Evolutionary conservation across 2,888 invertebrate genomes (phyloP), one percentile per base, ranked within the genome.

Genomic region (Chloromyia formosa): DNA sequence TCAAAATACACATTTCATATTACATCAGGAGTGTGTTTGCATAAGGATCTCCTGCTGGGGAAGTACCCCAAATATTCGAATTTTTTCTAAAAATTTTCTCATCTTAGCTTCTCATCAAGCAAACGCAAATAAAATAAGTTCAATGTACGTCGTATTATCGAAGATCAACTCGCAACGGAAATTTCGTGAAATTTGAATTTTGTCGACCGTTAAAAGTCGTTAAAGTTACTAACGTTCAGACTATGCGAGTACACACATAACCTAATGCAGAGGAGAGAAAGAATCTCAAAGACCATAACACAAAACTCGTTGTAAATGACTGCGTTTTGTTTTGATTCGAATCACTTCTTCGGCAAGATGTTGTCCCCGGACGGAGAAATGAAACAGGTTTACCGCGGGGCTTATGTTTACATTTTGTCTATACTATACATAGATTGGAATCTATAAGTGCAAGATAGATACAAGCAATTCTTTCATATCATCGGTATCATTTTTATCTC

Each of bases 371-470:
- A 56, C 49, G 14, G 4, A n/a, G 10, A 12, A 45, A 5, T 22
- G 56, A 71, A 71, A 71, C 71, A 71, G 71, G 71, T 71, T 71
- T 71, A 69, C 54, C 20, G 53, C 27, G 54, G 16, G 27, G 53
- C 54, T 54, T 27, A n/a, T 40, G 49, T 20, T 66, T 66, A 66
- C 22, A 20, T 20, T 49, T 35, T 20, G 22, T 14, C 49, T 22
- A 66, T n/a, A n/a, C n/a, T n/a, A n/a, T n/a, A n/a, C n/a, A n/a
- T 18, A 62, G 27, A 56, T 61, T 12, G 40, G 35, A 22, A 16
- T 49, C n/a, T 66, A 20, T 66, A 49, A 16, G 42, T 14, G 22
- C 14, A 14, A 10, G 45, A 66, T 12, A 40, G 18, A 66, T 49
- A 14, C 45, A 49, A 20, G 71, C 42, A 20, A 58, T 58, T 71